phyloP scores from a whole-genome alignment of 1,140 invertebrate genomes.

The silkworm (Bombyx mori) region ASM3026992v2 NC_085119.1:6232501-6233000 shows the following conservation, averaged over 20 bases:
- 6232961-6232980: no score
- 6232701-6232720: slow-evolving; percentile 12
- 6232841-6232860: no score
- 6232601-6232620: neutral
- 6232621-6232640: neutral
- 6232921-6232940: no score
- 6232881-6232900: no score
- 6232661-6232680: slow-evolving; percentile 5
- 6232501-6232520: no score
- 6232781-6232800: neutral
- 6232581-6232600: neutral
- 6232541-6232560: no score
- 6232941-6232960: no score
- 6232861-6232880: no score
- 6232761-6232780: slow-evolving; percentile 3
- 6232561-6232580: neutral
- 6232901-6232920: no score
- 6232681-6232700: slow-evolving; percentile 10
- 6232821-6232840: no score
- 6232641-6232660: slow-evolving; percentile 12
- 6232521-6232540: no score
- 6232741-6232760: slow-evolving; percentile 1
- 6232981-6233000: no score
- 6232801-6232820: neutral
- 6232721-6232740: slow-evolving; percentile 12